Evolutionary conservation across 2,888 invertebrate species (phyloP).

Genomic region (Palloptera scutellata): DNA sequence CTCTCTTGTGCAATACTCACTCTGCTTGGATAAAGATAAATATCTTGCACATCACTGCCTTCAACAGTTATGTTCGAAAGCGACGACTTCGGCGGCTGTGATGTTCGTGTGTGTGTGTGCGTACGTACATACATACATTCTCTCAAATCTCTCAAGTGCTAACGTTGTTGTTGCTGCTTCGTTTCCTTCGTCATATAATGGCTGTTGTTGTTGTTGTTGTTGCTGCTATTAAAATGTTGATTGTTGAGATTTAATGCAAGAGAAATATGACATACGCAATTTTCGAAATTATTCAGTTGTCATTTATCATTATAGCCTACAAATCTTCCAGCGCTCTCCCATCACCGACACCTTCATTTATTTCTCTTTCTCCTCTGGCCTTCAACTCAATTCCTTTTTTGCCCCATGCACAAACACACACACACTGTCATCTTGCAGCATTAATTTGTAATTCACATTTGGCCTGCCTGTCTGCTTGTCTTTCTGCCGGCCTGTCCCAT

Average conservation of each 20-base stretch:
- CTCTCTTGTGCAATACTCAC: slow-evolving; percentile 7
- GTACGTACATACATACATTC: slow-evolving; percentile 6
- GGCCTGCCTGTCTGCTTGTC: neutral
- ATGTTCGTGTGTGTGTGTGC: neutral
- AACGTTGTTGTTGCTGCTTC: slow-evolving; percentile 16
- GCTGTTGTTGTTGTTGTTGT: slow-evolving; percentile 30
- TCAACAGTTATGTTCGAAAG: slow-evolving; percentile 37
- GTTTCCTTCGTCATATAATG: slow-evolving; percentile 27
- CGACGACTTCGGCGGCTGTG: neutral
- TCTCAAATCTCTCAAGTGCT: slow-evolving; percentile 30
- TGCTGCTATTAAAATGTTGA: slow-evolving; percentile 38
- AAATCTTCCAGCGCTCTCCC: neutral
- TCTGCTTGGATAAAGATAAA: slow-evolving; percentile 36
- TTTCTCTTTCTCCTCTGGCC: no score
- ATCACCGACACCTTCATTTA: neutral
- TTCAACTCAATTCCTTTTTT: no score
- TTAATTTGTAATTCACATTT: slow-evolving; percentile 1
- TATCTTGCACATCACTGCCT: slow-evolving; percentile 42
- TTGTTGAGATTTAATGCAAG: slow-evolving; percentile 42
- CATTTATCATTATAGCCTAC: slow-evolving; percentile 40
- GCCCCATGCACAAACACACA: neutral
- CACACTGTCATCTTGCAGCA: neutral
- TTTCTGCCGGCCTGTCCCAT: neutral
- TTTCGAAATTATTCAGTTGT: slow-evolving; percentile 45
- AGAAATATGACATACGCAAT: slow-evolving; percentile 44